These are phyloP conservation scores for Tenebrio molitor DNA, from an alignment of 1,140 invertebrate species.

Conservation along the genomic window DNA sequence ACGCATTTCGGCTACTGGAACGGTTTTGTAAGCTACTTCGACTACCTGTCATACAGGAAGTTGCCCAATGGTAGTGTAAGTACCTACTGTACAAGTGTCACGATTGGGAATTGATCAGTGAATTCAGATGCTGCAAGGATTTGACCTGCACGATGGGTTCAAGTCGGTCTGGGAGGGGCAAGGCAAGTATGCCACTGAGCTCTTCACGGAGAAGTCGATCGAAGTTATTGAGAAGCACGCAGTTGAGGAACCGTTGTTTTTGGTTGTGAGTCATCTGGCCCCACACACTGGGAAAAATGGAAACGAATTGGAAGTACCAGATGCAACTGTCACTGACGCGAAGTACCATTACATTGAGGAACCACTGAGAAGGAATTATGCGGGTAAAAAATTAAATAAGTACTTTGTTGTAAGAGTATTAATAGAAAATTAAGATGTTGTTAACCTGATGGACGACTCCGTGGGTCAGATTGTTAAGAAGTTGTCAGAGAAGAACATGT, in stretches of 20 bases:
- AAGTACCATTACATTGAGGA: conserved; percentile 83
- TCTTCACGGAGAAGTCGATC: conserved; percentile 82
- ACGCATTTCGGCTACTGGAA: conserved; percentile 77
- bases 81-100: too few relatives aligned
- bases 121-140: conserved; percentile 49
- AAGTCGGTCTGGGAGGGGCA: conserved; percentile 67
- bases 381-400: conserved; percentile 71
- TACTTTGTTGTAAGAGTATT: not conserved
- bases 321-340: conserved; percentile 80
- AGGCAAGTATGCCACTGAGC: conserved; percentile 82
- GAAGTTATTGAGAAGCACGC: conserved; percentile 78
- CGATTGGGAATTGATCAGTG: too few relatives aligned
- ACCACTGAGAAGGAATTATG: conserved; percentile 80
- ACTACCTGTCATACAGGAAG: conserved; percentile 65
- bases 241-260: conserved; percentile 75
- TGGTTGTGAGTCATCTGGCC: conserved; percentile 86
- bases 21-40: conserved; percentile 74
- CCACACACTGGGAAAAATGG: conserved; percentile 81
- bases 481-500: conserved; percentile 74
- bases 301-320: conserved; percentile 76
- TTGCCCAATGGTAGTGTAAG: not conserved
- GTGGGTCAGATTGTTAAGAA: conserved; percentile 82
- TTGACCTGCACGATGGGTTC: conserved; percentile 59
- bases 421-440: not conserved
- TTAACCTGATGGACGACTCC: conserved; percentile 79